These are phyloP conservation scores for Dipus sagitta DNA, from an alignment of 2,797 vertebrate species.

Conservation along the genomic window DNA sequence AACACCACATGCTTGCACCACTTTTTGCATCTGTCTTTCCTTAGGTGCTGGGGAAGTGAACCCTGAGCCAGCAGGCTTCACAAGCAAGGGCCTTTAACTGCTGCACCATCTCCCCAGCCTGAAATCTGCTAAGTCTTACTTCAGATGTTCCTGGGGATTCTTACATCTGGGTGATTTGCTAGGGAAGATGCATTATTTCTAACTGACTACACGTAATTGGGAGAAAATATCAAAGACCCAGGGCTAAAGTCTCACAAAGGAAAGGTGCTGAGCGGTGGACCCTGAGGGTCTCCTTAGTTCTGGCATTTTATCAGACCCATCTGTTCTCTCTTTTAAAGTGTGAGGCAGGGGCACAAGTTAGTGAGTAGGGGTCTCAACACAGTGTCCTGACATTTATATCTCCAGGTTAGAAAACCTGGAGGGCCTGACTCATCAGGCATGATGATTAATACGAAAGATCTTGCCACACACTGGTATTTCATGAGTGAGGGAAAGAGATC, in stretches of 20 bases:
- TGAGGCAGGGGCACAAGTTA: not conserved
- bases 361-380: not conserved
- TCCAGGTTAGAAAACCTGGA: not conserved
- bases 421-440: not conserved
- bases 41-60: too few species aligned
- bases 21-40: too few species aligned
- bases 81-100: too few species aligned
- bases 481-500: conserved; percentile 10
- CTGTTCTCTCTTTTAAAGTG: not conserved
- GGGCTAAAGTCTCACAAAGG: conserved; percentile 9
- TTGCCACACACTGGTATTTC: not conserved
- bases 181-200: conserved; percentile 44
- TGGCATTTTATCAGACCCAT: not conserved
- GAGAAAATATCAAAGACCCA: conserved; percentile 15
- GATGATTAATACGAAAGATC: conserved; percentile 6
- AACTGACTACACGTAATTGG: not conserved
- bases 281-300: too few species aligned
- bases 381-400: not conserved
- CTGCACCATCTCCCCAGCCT: too few species aligned
- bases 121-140: not conserved
- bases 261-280: not conserved
- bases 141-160: conserved; percentile 29
- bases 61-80: too few species aligned
- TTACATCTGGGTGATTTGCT: not conserved
- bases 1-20: too few species aligned